Evolutionary conservation across 2,113 vertebrate species (phyloP).

Genomic region (Lycocorax pyrrhopterus): DNA sequence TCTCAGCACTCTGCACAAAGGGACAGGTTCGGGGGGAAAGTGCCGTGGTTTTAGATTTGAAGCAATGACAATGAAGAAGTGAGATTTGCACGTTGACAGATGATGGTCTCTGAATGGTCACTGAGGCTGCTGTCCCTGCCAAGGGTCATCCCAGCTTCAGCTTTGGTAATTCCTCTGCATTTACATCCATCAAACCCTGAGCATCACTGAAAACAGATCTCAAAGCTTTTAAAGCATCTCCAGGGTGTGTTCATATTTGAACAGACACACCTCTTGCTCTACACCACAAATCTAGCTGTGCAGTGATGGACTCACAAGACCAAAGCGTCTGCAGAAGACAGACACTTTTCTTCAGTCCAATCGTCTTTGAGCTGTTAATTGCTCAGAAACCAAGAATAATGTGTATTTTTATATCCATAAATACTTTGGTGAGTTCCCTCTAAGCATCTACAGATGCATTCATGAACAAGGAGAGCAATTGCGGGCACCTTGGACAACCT

Average conservation of each 20-base stretch:
- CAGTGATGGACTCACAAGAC: not conserved
- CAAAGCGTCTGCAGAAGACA: not conserved
- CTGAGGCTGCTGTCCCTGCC: not conserved
- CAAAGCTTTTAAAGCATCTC: not conserved
- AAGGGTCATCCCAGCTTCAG: not conserved
- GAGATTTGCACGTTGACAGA: not conserved
- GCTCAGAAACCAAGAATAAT: not conserved
- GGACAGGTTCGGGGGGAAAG: not conserved
- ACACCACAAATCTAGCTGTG: rapidly evolving
- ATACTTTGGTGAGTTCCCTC: not conserved
- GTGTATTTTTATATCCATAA: not conserved
- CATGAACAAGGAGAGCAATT: not conserved
- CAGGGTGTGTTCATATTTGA: not conserved
- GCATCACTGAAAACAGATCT: not conserved
- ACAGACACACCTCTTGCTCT: rapidly evolving
- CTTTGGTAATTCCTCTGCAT: not conserved
- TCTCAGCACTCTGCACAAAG: not conserved
- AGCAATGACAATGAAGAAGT: not conserved
- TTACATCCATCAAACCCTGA: not conserved
- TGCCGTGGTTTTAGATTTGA: not conserved
- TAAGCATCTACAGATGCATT: not conserved
- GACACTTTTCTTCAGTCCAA: not conserved
- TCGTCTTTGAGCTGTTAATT: not conserved
- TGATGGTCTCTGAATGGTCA: not conserved
- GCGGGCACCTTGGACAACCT: not conserved